These are phyloP conservation scores for Taenioides sp. DNA, from an alignment of 2,797 vertebrate genomes.

Conservation along the genomic window DNA sequence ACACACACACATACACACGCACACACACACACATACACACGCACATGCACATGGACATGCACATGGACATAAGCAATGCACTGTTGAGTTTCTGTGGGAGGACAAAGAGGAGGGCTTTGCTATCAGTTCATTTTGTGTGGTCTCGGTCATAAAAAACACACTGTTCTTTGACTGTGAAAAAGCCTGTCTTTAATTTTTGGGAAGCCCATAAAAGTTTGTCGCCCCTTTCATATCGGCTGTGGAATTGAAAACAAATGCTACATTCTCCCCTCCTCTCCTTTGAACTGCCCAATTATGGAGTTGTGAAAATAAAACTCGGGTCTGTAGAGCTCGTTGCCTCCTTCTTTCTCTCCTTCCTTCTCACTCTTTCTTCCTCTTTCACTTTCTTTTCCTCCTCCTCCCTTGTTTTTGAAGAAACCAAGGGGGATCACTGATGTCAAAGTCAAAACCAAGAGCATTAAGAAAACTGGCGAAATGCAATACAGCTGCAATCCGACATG, in stretches of 20 bases:
- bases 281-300: constrained; percentile 95
- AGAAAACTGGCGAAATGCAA: constrained; percentile 97
- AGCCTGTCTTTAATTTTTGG: constrained; percentile 94
- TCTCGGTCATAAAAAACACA: constrained; percentile 88
- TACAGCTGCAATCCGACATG: constrained; percentile 99
- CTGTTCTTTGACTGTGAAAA: constrained; percentile 90
- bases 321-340: constrained; percentile 68
- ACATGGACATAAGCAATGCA: constrained; percentile 12
- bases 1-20: background rate
- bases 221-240: constrained; percentile 89
- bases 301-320: constrained; percentile 94
- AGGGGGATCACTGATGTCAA: constrained; percentile 94
- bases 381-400: constrained; percentile 61
- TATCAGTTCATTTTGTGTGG: constrained; percentile 96
- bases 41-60: background rate
- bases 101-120: constrained; percentile 77
- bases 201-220: constrained; percentile 93
- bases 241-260: constrained; percentile 97
- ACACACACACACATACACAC: background rate
- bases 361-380: constrained; percentile 41
- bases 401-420: constrained; percentile 83
- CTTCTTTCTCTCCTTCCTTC: constrained; percentile 13
- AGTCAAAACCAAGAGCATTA: constrained; percentile 98
- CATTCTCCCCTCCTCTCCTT: constrained; percentile 81
- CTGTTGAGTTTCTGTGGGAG: constrained; percentile 53